Percentiles rank a stretch among this genome's conserved stretches.
Evolutionary conservation across 2,797 vertebrate genomes (phyloP).

Genomic region (Megaceryle alcyon): DNA sequence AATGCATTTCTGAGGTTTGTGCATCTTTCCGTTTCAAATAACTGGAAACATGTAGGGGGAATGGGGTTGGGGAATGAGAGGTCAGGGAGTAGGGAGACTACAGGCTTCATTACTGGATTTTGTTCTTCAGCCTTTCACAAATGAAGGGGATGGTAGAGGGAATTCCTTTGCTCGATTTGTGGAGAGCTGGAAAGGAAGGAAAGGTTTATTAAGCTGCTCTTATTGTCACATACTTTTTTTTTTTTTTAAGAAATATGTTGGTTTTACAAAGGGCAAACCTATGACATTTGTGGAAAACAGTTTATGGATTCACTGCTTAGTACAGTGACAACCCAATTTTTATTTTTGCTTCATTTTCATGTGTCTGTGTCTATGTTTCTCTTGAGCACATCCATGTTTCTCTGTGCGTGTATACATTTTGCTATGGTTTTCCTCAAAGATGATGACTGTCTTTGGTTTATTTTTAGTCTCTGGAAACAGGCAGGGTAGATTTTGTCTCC

Average conservation of each 20-base stretch:
- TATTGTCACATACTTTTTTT: background rate
- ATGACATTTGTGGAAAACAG: background rate
- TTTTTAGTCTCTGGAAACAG: background rate
- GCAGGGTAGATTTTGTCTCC: background rate
- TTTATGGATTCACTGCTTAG: fast-evolving
- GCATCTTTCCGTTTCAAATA: background rate
- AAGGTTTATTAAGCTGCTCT: background rate
- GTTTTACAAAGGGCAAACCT: background rate
- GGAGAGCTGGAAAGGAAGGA: background rate
- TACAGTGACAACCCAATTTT: background rate
- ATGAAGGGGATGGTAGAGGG: background rate
- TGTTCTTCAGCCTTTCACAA: background rate
- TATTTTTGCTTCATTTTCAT: background rate
- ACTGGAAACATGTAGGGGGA: background rate
- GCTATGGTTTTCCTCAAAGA: background rate
- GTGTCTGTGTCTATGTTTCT: background rate
- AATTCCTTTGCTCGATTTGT: background rate
- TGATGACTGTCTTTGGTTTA: background rate
- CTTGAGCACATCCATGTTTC: background rate
- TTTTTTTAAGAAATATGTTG: background rate
- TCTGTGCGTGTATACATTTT: background rate
- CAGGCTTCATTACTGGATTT: background rate
- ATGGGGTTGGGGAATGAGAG: background rate
- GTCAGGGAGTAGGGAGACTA: background rate
- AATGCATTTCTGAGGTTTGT: conserved; percentile 21